These are phyloP conservation scores for Habrosyne pyritoides DNA, from an alignment of 2,888 invertebrate species.

Conservation along the genomic window DNA sequence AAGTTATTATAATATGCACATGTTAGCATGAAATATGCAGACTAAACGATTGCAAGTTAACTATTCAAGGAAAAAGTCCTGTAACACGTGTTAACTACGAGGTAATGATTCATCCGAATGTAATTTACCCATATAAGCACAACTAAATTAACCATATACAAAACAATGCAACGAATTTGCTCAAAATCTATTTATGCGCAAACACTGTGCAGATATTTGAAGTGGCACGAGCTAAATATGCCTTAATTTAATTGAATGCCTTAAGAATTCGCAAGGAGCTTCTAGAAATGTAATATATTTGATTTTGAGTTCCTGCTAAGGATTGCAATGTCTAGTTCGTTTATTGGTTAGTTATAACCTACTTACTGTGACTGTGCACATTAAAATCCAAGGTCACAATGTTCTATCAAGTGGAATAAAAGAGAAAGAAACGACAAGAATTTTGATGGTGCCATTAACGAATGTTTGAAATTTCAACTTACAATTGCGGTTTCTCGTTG, in stretches of 20 bases:
- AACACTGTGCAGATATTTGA: constrained; percentile 37
- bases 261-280: constrained; percentile 12
- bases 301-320: background rate
- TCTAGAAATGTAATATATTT: background rate
- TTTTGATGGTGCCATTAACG: no score
- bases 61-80: background rate
- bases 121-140: constrained; percentile 39
- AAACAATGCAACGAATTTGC: constrained; percentile 25
- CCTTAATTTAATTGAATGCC: constrained; percentile 27
- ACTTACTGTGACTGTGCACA: background rate
- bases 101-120: constrained; percentile 40
- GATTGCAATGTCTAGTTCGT: no score
- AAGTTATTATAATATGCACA: background rate
- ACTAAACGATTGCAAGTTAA: background rate
- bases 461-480: no score
- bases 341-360: no score
- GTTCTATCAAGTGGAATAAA: no score
- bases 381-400: constrained; percentile 13
- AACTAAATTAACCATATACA: background rate
- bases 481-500: constrained; percentile 72
- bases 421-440: no score
- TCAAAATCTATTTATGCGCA: constrained; percentile 43
- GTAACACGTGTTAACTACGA: constrained; percentile 12
- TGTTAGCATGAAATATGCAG: background rate
- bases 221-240: constrained; percentile 19